Base-by-base conservation (phyloP, 2,797 vertebrate species). In the Etheostoma nigrum region DNA sequence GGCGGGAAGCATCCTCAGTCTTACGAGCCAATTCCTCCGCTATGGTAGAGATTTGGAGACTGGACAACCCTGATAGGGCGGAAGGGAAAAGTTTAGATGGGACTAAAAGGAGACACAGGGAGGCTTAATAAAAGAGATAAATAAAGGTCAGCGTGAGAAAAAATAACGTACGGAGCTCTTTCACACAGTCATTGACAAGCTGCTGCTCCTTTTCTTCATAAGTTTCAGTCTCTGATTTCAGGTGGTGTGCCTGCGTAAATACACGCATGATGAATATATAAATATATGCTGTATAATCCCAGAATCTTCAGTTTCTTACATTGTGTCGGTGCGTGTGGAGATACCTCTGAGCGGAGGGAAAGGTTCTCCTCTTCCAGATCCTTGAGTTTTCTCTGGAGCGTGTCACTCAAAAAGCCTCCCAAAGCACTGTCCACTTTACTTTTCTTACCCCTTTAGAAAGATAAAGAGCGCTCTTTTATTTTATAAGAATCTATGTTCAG, bases 131-230 rank as follows among this genome's bases (percentile, higher is more conserved):
- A 51, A 33, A 16, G 30, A 4, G 10, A 40, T 40, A 12, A 40
- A 40, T 40, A 12, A 11, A 25, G 2, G 2, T 11, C 1, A 21
- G 6, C 52, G 10, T 2, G 1, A 53, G 18, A 6, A 10, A 15
- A 58, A 16, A 3, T n/a, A 40, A 92, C 95, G 73, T 92, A 99
- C 98, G 95, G 88, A 99, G 97, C 84, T 99, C 98, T 87, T 97
- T 98, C n/a, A 99, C 98, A 15, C 98, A 99, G 93, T 99, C 98
- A 4, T 96, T 98, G 76, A 99, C 98, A 79, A 99, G 96, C 79
- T 99, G 97, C 87, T 99, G 98, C 72, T 99, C 98, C 80, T 99
- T 99, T 76, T 99, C 98, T 79, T 99, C 98, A 0, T 97, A 99
- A 0, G 95, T 97, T 89, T 98, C 97, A 0, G 98, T 99, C 92